Evolutionary conservation across 2,888 invertebrate genomes (phyloP).

Genomic region (Cantharis flavilabris): DNA sequence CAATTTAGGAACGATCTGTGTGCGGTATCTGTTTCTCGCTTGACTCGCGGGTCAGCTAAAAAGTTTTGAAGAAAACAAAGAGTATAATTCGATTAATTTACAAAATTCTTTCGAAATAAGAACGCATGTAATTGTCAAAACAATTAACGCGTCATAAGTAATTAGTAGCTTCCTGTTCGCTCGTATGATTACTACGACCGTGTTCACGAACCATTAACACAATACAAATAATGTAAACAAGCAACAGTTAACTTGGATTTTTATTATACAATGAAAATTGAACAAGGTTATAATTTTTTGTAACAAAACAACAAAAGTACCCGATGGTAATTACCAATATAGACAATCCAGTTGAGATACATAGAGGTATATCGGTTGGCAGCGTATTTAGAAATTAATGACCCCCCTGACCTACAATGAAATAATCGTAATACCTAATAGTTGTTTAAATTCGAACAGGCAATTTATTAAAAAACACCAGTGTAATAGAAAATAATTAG

Average conservation of each 20-base stretch:
- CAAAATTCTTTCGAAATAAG: constrained; percentile 14
- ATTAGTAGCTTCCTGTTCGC: constrained; percentile 24
- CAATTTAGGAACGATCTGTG: not conserved
- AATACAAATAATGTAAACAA: constrained; percentile 23
- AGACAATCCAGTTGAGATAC: not conserved
- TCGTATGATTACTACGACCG: constrained; percentile 16
- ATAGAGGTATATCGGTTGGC: not conserved
- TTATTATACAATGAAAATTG: constrained; percentile 1
- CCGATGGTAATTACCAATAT: not conserved
- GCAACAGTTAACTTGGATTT: constrained; percentile 4
- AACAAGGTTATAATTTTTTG: constrained; percentile 3
- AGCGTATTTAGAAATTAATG: not conserved
- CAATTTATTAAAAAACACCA: not conserved
- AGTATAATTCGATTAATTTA: constrained; percentile 9
- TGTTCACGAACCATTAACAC: constrained; percentile 20
- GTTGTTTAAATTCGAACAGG: not conserved
- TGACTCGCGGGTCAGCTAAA: not conserved
- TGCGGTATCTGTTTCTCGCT: not conserved
- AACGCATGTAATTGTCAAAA: constrained; percentile 21
- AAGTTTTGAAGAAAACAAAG: constrained; percentile 1
- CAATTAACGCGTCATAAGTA: constrained; percentile 25
- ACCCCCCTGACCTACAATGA: not conserved
- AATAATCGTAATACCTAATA: not conserved
- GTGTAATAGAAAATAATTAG: not conserved
- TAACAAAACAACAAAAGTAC: not conserved